A percentile compares a stretch with the other conserved stretches of the same genome.
These are phyloP conservation scores for Drosophila grimshawi DNA, from an alignment of 1,140 invertebrate genomes.

Conservation along the genomic window DNA sequence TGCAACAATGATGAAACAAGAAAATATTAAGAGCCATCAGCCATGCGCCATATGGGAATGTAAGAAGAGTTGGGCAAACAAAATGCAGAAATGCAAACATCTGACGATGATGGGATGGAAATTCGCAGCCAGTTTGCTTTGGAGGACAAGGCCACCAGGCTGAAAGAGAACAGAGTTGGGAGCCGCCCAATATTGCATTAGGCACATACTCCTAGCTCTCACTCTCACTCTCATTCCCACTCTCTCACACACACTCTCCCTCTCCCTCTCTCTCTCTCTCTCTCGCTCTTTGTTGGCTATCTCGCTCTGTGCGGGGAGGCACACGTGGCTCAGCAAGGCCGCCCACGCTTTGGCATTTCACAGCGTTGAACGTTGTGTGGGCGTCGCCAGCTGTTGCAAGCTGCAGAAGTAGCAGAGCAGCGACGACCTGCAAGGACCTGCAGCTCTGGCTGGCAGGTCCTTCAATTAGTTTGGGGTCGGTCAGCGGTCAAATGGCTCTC, in stretches of 20 bases:
- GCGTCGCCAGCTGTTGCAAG: constrained; percentile 41
- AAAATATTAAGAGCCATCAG: no score
- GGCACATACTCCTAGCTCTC: constrained; percentile 1
- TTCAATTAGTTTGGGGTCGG: not conserved
- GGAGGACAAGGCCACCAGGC: constrained; percentile 53
- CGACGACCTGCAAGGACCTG: constrained; percentile 1
- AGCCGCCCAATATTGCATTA: constrained; percentile 27
- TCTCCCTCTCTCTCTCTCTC: not conserved
- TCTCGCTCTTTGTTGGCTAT: not conserved
- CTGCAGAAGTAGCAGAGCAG: not conserved
- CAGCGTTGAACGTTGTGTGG: constrained; percentile 21
- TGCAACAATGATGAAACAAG: no score
- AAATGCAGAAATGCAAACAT: not conserved
- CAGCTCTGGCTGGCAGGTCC: constrained; percentile 19
- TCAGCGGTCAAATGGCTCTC: not conserved
- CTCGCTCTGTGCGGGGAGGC: not conserved
- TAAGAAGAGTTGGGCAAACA: not conserved
- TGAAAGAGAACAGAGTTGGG: constrained; percentile 4
- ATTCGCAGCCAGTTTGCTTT: constrained; percentile 16
- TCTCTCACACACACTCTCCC: not conserved
- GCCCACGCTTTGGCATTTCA: constrained; percentile 32
- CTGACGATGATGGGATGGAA: constrained; percentile 1
- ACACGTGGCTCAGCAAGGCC: not conserved
- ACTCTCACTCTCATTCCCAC: not conserved
- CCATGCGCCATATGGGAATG: constrained; percentile 2